Evolutionary conservation across 2,797 vertebrate genomes (phyloP), one percentile per base, ranked within the genome.

Genomic region (Calcarius lapponicus): DNA sequence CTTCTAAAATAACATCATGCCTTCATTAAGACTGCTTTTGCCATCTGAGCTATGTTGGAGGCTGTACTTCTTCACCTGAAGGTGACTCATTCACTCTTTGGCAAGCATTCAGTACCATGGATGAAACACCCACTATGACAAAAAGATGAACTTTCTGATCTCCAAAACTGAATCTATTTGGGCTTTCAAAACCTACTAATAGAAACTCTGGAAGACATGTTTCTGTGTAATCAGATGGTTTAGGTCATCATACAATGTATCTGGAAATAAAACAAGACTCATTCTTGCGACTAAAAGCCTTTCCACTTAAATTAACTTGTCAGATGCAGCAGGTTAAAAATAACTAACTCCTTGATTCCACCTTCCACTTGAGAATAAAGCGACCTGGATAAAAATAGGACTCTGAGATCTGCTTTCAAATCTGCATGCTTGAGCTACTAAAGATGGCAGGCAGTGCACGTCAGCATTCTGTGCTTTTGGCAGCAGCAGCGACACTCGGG

Each of bases 251-350:
- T 28, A 93, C 25, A 80, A 92, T 80, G 70, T 80, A 95, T 74
- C 51, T 92, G 89, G 94, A 97, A 97, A 97, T 86, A 97, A 97
- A 98, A 67, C 85, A 97, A 97, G 95, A 91, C 84, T 93, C 73
- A 38, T 94, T 84, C 86, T 76, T 28, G 87, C 0, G 0, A 93
- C 47, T 85, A 95, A 95, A 93, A 93, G 58, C 69, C 90, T 90
- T 96, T 96, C 93, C 81, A 96, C 70, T 96, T 80, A 90, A 94
- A 97, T 97, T 95, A 96, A 92, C 73, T 89, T 95, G 83, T 95
- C 91, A 95, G 91, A 94, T 87, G 75, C 53, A 91, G 71, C 60
- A 94, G 51, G 71, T 97, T 96, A 97, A 96, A 97, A 95, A 96
- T 95, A 91, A 95, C 93, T 95, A 96, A 75, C 70, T 95, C 80